These are phyloP conservation scores for Rhyzopertha dominica DNA, from an alignment of 1,140 invertebrate species.

Conservation along the genomic window DNA sequence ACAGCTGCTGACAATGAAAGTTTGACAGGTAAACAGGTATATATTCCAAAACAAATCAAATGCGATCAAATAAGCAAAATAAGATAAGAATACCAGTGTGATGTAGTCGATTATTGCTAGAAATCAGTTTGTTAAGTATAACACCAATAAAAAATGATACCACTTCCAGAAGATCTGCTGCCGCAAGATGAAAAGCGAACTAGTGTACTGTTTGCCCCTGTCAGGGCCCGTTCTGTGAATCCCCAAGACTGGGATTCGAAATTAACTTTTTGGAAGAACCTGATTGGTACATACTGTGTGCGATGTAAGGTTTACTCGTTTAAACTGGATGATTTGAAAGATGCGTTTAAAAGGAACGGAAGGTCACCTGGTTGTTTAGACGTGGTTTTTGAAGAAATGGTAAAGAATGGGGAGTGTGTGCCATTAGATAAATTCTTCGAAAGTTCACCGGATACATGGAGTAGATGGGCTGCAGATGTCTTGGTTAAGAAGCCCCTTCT, in stretches of 20 bases:
- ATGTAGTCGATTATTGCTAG: no score
- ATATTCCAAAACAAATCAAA: no score
- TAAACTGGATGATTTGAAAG: constrained; percentile 36
- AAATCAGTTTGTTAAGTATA: no score
- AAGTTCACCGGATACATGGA: constrained; percentile 36
- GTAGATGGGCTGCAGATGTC: constrained; percentile 40
- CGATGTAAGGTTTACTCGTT: constrained; percentile 41
- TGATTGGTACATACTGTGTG: constrained; percentile 45
- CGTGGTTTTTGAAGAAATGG: constrained; percentile 44
- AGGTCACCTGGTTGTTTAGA: constrained; percentile 43
- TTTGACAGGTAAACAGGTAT: no score
- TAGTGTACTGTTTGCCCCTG: constrained; percentile 48
- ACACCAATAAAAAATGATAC: no score
- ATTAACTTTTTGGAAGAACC: constrained; percentile 48
- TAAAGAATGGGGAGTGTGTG: constrained; percentile 36
- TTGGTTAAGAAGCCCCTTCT: constrained; percentile 41
- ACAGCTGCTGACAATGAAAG: no score
- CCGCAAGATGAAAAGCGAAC: constrained; percentile 46
- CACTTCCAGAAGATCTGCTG: constrained; percentile 33
- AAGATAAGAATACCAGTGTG: no score
- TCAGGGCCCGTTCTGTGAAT: constrained; percentile 47
- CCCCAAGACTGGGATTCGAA: constrained; percentile 50
- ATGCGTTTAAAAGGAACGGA: constrained; percentile 44
- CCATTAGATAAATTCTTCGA: constrained; percentile 34
- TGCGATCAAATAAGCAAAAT: no score